Evolutionary conservation across 2,113 vertebrate species (phyloP).

Genomic region (Mustela lutreola): DNA sequence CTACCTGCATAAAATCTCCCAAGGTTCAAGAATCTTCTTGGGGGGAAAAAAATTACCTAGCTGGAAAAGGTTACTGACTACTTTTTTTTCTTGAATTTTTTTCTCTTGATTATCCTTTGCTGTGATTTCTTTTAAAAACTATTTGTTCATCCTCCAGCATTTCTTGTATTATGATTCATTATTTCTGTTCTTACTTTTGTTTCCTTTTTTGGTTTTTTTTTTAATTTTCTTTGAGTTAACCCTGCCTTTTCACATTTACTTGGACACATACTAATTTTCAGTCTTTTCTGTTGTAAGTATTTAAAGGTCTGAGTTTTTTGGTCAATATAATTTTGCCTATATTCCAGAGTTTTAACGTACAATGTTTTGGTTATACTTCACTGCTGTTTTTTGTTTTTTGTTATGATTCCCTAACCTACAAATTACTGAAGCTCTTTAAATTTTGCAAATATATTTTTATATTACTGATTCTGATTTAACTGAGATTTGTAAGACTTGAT

Average conservation of each 20-base stretch:
- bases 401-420: neutral
- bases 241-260: neutral
- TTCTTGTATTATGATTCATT: neutral
- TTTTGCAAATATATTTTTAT: neutral
- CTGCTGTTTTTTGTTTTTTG: neutral
- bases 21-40: neutral
- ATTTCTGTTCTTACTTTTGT: constrained; percentile 41
- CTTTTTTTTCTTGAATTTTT: neutral
- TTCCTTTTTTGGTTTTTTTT: neutral
- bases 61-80: neutral
- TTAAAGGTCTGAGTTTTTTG: neutral
- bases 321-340: neutral
- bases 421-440: neutral
- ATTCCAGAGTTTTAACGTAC: neutral
- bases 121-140: neutral
- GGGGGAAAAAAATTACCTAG: neutral
- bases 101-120: neutral
- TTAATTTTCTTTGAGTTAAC: neutral
- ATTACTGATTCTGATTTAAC: neutral
- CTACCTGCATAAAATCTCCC: neutral
- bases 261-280: neutral
- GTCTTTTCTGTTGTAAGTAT: neutral
- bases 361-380: neutral
- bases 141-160: neutral
- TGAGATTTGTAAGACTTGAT: neutral